These are phyloP conservation scores for Sminthurinus aureus DNA, from an alignment of 2,888 invertebrate species.

Conservation along the genomic window DNA sequence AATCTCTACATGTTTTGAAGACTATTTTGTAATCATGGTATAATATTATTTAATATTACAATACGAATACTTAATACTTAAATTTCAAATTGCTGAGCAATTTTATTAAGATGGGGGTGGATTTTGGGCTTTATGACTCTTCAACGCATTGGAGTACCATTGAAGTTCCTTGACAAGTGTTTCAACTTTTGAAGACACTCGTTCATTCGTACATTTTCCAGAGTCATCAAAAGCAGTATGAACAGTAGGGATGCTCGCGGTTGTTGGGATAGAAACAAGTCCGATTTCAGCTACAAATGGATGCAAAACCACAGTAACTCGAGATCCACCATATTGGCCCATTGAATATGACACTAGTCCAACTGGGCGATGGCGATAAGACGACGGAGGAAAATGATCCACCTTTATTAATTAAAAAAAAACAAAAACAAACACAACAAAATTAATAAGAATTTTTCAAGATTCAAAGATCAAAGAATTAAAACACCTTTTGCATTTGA, in stretches of 20 bases:
- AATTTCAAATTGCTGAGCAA: too few species aligned
- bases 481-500: too few species aligned
- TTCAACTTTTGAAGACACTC: conserved; percentile 45
- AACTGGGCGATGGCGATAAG: conserved; percentile 62
- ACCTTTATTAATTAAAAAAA: conserved; percentile 48
- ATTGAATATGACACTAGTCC: conserved; percentile 62
- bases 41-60: too few species aligned
- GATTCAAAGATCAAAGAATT: too few species aligned
- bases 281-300: conserved; percentile 59
- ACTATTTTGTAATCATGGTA: too few species aligned
- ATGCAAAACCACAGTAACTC: conserved; percentile 55
- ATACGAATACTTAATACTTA: too few species aligned
- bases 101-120: conserved; percentile 40
- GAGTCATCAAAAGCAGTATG: conserved; percentile 47
- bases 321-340: conserved; percentile 61
- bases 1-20: too few species aligned
- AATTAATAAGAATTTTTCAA: too few species aligned
- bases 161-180: conserved; percentile 62
- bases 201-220: conserved; percentile 48
- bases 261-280: conserved; percentile 51
- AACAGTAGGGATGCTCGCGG: conserved; percentile 49
- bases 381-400: conserved; percentile 64
- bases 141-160: conserved; percentile 64
- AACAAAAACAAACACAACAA: too few species aligned
- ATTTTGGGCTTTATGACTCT: conserved; percentile 49